phyloP scores from a whole-genome alignment of 2,113 vertebrate genomes.

The Epinephelus cyanopodus region DNA sequence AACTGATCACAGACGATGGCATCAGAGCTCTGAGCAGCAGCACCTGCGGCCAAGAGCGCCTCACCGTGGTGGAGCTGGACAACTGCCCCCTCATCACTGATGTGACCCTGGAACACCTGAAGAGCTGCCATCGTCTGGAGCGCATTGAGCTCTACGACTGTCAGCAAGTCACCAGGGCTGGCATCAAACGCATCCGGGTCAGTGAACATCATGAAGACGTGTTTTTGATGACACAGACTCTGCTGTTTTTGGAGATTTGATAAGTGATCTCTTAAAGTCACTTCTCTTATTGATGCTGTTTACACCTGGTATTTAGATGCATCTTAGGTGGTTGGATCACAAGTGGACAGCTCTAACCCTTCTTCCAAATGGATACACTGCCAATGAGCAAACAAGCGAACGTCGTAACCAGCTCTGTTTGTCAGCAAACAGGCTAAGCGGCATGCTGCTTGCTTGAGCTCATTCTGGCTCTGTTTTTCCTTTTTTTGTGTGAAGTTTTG shows the following conservation, averaged over 20 bases:
- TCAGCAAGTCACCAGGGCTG: constrained; percentile 92
- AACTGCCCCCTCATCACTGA: constrained; percentile 95
- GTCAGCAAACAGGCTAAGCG: too few relatives aligned
- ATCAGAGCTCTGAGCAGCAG: constrained; percentile 93
- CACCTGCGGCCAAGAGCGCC: constrained; percentile 89
- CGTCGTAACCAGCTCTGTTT: too few relatives aligned
- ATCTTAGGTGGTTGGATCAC: too few relatives aligned
- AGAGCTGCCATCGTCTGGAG: constrained; percentile 92
- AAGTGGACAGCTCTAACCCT: too few relatives aligned
- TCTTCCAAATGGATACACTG: too few relatives aligned
- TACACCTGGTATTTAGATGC: too few relatives aligned
- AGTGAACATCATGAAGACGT: constrained; percentile 35
- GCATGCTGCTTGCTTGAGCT: too few relatives aligned
- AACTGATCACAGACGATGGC: constrained; percentile 93
- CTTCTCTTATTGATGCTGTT: neutral
- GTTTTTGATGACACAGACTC: neutral
- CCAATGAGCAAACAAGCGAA: too few relatives aligned
- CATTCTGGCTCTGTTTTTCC: too few relatives aligned
- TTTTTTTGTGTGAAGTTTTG: too few relatives aligned
- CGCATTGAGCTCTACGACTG: constrained; percentile 94
- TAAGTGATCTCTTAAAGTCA: neutral
- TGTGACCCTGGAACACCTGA: constrained; percentile 91
- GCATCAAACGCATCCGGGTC: constrained; percentile 95
- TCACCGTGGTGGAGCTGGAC: constrained; percentile 92
- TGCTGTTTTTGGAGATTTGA: neutral